phyloP scores from a whole-genome alignment of 1,140 invertebrate species.

The Babylonia areolata region DNA sequence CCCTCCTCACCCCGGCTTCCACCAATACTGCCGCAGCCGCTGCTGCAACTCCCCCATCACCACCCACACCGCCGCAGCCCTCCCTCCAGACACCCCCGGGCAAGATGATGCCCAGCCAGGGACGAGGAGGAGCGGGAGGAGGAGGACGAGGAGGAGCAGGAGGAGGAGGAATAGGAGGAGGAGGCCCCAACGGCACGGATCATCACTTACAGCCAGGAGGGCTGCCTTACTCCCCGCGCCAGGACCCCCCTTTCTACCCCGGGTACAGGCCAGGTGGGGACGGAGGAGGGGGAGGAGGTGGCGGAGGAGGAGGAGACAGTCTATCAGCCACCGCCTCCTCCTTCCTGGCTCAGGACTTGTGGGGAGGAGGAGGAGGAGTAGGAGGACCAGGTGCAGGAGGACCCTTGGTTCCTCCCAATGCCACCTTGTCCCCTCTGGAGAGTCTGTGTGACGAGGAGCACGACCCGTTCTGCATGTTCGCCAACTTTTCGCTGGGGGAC shows the following conservation, averaged over 20 bases:
- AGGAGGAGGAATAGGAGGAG: background rate
- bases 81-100: background rate
- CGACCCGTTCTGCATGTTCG: constrained; percentile 31
- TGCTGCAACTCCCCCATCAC: constrained; percentile 3
- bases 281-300: background rate
- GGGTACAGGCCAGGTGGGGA: background rate
- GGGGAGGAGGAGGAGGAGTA: background rate
- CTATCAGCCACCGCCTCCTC: constrained; percentile 13
- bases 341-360: background rate
- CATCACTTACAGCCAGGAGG: background rate
- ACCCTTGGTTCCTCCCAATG: background rate
- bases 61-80: background rate
- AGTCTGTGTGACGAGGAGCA: constrained; percentile 20
- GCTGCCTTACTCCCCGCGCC: constrained; percentile 19
- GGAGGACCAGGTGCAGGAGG: background rate
- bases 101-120: background rate
- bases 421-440: background rate
- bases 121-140: background rate
- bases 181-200: constrained; percentile 16
- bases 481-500: constrained; percentile 17
- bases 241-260: background rate
- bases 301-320: background rate
- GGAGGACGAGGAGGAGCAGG: background rate
- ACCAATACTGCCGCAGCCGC: background rate
- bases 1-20: background rate